Conservation (phyloP, 2,797 vertebrate species). For the Sebastes reedi region DNA sequence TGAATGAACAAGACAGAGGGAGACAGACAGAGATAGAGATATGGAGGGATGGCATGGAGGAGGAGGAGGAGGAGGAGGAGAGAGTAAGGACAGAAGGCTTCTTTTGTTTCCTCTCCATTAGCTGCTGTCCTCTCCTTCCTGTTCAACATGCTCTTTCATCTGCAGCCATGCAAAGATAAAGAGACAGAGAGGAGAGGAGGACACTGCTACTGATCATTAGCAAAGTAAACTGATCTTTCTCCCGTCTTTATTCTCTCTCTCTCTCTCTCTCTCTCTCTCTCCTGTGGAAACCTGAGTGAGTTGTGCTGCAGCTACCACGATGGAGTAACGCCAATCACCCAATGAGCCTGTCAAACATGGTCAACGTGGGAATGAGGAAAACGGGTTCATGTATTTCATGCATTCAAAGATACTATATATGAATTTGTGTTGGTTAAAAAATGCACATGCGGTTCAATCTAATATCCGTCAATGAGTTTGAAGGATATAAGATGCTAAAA, state of each 20-base stretch:
- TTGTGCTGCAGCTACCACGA: neutral
- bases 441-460: neutral
- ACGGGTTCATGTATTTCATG: neutral
- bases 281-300: slow-evolving; percentile 11
- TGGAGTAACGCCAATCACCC: neutral
- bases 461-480: neutral
- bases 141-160: slow-evolving; percentile 74
- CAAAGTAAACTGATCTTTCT: slow-evolving; percentile 39
- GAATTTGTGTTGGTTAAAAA: neutral
- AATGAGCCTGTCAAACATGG: neutral
- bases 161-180: slow-evolving; percentile 62
- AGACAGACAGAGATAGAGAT: slow-evolving; percentile 28
- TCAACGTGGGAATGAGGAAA: neutral
- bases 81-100: slow-evolving; percentile 61
- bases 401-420: neutral
- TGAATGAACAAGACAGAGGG: neutral
- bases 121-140: slow-evolving; percentile 62
- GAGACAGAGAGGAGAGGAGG: slow-evolving; percentile 27
- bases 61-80: slow-evolving; percentile 22
- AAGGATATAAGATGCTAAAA: neutral
- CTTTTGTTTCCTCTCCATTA: slow-evolving; percentile 69
- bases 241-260: neutral
- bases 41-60: slow-evolving; percentile 6
- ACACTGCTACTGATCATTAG: slow-evolving; percentile 16
- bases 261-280: neutral